A percentile compares a stretch with the other conserved stretches of the same genome.
Evolutionary conservation across 2,113 vertebrate species (phyloP).

Genomic region (Pica pica): DNA sequence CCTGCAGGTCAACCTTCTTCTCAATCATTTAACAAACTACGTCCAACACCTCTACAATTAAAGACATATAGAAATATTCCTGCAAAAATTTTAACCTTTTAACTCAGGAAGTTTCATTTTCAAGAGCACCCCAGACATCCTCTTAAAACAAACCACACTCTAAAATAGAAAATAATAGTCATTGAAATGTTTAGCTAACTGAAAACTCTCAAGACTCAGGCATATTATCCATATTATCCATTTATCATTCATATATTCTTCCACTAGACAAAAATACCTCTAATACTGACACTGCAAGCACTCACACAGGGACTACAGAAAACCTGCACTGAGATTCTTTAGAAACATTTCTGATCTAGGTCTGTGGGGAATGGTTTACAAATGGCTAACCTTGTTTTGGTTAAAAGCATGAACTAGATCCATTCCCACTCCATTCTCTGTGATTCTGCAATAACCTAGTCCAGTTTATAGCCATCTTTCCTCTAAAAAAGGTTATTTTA

Average conservation of each 20-base stretch:
- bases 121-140: neutral
- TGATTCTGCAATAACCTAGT: neutral
- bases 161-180: neutral
- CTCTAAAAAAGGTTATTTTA: neutral
- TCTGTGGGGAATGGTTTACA: neutral
- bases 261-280: neutral
- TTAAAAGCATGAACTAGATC: neutral
- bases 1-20: neutral
- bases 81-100: neutral
- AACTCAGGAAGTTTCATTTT: neutral
- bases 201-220: neutral
- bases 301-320: neutral
- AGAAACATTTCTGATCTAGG: neutral
- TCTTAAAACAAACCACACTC: neutral
- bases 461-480: neutral
- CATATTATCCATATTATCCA: neutral
- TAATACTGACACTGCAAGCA: neutral
- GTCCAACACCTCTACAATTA: neutral
- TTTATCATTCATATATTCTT: neutral
- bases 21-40: neutral
- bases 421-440: neutral
- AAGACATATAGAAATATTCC: neutral
- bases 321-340: neutral
- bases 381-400: neutral
- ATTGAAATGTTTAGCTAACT: neutral